Percentiles rank a stretch among this genome's conserved stretches.
phyloP scores from a whole-genome alignment of 2,888 invertebrate species.

The Xanthorhoe spadicearia region DNA sequence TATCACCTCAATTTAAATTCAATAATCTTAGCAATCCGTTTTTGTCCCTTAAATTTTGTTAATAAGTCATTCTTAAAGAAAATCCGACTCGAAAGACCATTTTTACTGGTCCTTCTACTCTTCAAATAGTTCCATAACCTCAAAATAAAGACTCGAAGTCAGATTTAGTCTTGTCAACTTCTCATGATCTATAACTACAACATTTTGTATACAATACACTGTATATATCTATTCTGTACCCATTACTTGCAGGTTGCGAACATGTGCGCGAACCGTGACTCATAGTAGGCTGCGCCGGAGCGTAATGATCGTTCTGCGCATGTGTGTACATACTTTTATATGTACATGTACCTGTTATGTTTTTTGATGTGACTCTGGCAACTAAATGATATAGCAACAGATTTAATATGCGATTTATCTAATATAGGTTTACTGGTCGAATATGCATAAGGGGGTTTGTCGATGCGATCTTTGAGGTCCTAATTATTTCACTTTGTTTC shows the following conservation, averaged over 20 bases:
- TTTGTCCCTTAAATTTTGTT: not conserved
- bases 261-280: conserved; percentile 47
- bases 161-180: conserved; percentile 18
- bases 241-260: conserved; percentile 26
- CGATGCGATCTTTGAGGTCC: too few species aligned
- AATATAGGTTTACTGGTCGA: too few species aligned
- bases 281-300: conserved; percentile 52
- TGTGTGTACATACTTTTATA: conserved; percentile 4
- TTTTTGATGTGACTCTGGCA: too few species aligned
- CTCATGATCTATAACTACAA: not conserved
- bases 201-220: not conserved
- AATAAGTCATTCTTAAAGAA: not conserved
- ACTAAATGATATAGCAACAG: too few species aligned
- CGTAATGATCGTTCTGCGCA: conserved; percentile 37
- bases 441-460: too few species aligned
- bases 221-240: not conserved
- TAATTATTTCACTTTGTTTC: too few species aligned
- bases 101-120: not conserved
- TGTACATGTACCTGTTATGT: not conserved
- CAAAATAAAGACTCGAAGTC: conserved; percentile 6
- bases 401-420: too few species aligned
- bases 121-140: not conserved
- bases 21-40: not conserved
- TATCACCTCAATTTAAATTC: not conserved
- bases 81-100: not conserved